Evolutionary conservation across 2,113 vertebrate species (phyloP), one percentile per base, ranked within the genome.

Genomic region (Oreochromis aureus): DNA sequence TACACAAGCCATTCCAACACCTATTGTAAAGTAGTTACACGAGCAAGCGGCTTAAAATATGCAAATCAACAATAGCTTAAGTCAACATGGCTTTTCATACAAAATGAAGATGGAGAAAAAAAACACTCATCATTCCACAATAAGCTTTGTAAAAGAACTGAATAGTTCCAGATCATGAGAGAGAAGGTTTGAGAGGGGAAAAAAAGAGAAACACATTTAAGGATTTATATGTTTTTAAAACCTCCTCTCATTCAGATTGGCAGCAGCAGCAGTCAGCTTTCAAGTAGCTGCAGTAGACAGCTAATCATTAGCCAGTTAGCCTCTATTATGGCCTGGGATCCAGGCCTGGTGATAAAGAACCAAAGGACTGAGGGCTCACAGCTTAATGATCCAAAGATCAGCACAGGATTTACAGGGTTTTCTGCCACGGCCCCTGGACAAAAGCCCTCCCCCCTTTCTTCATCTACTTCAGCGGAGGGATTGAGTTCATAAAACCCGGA

Each of bases 241-340:
- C 82, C 66, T 83, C 61, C 18, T 86, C 63, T 15, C 15, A 32
- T 56, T 71, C 82, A 84, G 76, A 80, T 27, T 66, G 82, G 89
- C 90, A 92, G 88, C 78, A 44, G 80, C 36, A 87, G 80, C 86
- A 73, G 81, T 81, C 76, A 81, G 83, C 85, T 85, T 85, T 66
- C 83, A 56, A 89, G 84, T 82, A 86, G 86, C 89, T 88, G 91
- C 24, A 80, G 89, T 86, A 63, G 93, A 95, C 94, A 92, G 95
- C 94, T 93, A 94, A 96, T 95, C 93, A 95, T 96, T 95, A 95
- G 93, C 94, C 94, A 94, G 95, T 94, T 95, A 95, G 93, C 91
- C 92, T 89, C 92, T 61, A 92, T 96, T 94, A 95, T 88, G 89
- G 89, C 83, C 91, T 58, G 91, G 87, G 88, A 95, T 94, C 88